Conservation (phyloP, 2,888 invertebrate species). For the Eupsilia transversa region DNA sequence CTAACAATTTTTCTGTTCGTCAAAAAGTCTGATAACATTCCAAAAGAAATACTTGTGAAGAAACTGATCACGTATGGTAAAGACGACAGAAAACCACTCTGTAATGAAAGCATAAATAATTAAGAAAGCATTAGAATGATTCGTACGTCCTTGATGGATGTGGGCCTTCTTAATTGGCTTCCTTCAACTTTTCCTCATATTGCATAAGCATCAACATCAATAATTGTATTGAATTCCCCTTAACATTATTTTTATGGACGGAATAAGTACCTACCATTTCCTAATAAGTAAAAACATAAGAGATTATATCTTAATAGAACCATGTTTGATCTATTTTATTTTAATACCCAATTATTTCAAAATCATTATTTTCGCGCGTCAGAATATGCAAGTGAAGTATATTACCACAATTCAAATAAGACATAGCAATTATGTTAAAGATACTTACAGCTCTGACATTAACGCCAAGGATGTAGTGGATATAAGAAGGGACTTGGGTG, state of each 20-base stretch:
- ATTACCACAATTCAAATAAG: background rate
- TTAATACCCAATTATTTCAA: background rate
- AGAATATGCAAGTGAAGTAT: background rate
- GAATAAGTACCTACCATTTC: background rate
- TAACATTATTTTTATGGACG: background rate
- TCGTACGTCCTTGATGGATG: too few species aligned
- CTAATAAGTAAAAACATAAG: background rate
- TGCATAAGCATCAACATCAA: too few species aligned
- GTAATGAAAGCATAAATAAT: constrained; percentile 67
- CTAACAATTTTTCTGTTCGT: constrained; percentile 78
- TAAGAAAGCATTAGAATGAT: background rate
- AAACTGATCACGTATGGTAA: constrained; percentile 91
- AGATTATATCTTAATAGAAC: background rate
- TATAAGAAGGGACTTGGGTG: constrained; percentile 92
- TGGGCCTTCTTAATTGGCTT: background rate
- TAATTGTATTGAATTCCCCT: background rate
- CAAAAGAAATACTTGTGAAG: constrained; percentile 88
- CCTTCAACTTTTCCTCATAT: background rate
- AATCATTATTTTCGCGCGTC: background rate
- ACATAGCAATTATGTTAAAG: background rate
- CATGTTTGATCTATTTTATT: background rate
- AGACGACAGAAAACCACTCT: constrained; percentile 91
- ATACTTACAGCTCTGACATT: constrained; percentile 81
- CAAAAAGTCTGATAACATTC: constrained; percentile 89
- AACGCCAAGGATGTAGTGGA: constrained; percentile 90